phyloP scores from a whole-genome alignment of 2,113 vertebrate species.

The Lota lota region DNA sequence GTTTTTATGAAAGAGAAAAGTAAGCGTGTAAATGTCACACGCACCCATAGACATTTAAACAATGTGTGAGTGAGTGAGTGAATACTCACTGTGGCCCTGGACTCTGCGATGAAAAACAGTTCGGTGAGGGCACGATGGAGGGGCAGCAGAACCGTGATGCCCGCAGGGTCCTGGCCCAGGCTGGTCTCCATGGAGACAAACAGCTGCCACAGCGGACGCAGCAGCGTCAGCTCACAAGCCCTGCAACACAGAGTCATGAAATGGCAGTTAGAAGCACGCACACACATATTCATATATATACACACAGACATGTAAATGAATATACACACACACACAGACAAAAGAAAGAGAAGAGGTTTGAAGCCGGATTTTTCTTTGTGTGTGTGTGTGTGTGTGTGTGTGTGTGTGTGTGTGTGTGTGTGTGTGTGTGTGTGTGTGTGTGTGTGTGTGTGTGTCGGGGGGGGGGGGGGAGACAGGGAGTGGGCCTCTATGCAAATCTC shows the following conservation, averaged over 20 bases:
- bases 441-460: too few species aligned
- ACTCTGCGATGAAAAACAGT: conserved; percentile 92
- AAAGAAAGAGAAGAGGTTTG: not conserved
- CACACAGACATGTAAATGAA: conserved; percentile 7
- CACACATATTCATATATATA: conserved; percentile 12
- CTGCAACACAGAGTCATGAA: conserved; percentile 58
- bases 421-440: too few species aligned
- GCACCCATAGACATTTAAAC: too few species aligned
- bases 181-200: conserved; percentile 88
- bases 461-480: too few species aligned
- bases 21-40: too few species aligned
- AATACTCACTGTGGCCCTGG: conserved; percentile 83
- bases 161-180: conserved; percentile 78
- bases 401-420: too few species aligned
- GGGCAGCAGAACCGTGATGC: conserved; percentile 85
- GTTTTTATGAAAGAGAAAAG: too few species aligned
- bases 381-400: too few species aligned
- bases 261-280: not conserved
- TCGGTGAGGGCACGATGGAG: conserved; percentile 94
- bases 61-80: not conserved
- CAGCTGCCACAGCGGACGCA: conserved; percentile 93
- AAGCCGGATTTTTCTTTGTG: too few species aligned
- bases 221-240: conserved; percentile 85
- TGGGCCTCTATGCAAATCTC: conserved; percentile 54
- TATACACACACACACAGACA: not conserved